These are phyloP conservation scores for Eupeodes luniger DNA, from an alignment of 2,888 invertebrate genomes.

Conservation along the genomic window DNA sequence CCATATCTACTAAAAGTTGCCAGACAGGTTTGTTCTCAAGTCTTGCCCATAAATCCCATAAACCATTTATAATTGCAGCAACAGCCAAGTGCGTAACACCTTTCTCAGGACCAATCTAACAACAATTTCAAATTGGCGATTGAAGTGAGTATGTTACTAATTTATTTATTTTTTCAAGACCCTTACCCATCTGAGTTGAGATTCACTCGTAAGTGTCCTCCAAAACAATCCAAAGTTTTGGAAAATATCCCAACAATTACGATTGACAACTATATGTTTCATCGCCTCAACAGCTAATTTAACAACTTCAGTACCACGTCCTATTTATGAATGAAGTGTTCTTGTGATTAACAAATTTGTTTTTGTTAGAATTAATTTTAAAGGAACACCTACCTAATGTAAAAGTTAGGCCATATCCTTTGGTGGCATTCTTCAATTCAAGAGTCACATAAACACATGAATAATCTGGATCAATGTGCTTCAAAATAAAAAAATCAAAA, in stretches of 20 bases:
- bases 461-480: constrained; percentile 95
- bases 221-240: constrained; percentile 91
- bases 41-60: constrained; percentile 97
- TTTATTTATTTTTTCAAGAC: too few relatives aligned
- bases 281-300: constrained; percentile 90
- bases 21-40: constrained; percentile 93
- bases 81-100: constrained; percentile 94
- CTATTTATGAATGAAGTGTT: constrained; percentile 80
- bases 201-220: constrained; percentile 92
- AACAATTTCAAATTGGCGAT: neutral
- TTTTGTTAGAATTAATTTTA: neutral
- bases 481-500: neutral
- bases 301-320: constrained; percentile 94
- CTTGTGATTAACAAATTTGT: neutral
- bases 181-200: constrained; percentile 95
- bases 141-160: neutral
- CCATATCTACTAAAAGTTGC: constrained; percentile 92
- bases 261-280: constrained; percentile 88
- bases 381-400: constrained; percentile 85
- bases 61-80: constrained; percentile 94
- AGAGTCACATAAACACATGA: constrained; percentile 95
- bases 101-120: constrained; percentile 94
- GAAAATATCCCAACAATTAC: constrained; percentile 89
- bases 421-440: constrained; percentile 87
- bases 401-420: constrained; percentile 94